Base-by-base conservation (phyloP, 2,113 vertebrate species). In the Probosciger aterrimus region DNA sequence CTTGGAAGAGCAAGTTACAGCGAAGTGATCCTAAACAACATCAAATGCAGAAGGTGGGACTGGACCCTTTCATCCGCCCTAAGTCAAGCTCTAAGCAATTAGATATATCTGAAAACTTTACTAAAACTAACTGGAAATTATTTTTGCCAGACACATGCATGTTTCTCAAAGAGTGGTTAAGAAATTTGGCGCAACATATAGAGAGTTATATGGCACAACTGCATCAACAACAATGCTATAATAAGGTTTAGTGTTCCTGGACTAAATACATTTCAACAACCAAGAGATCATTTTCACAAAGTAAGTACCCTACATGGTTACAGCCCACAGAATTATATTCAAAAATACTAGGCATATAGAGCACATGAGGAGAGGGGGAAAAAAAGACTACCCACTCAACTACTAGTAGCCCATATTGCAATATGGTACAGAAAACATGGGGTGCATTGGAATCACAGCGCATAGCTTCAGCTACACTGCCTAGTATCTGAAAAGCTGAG, bases 371-470 rank as follows among this genome's bases (percentile, higher is more conserved):
- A 88, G 28, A 67, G 49, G 37, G 37, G 13, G 31, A 69, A 77
- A 92, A 39, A 10, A 7, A 14, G 24, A 46, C 22, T 31, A 46
- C 7, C 6, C 27, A 65, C 25, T 55, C 27, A 83, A 28, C 11
- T 24, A 16, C 22, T 70, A 31, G 28, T 11, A 91, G 20, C 22
- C 44, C 24, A 14, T 12, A 69, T 7, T 59, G 23, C 49, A 77
- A 12, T n/a, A 49, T 15, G 6, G n/a, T 44, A 52, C 5, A 5
- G 86, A 93, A 75, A 67, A 82, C 88, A 11, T 5, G 8, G 24
- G 8, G 17, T 65, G 14, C 28, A 60, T 2, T 3, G 3, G 14
- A 82, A 68, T 20, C 13, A 5, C 0, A 2, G 33, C 78, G 16
- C 19, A 80, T 52, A 59, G 59, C 46, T 74, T 50, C 68, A 16